Base-by-base conservation (phyloP, 2,113 vertebrate species). In the Dendrocopos noguchii region DNA sequence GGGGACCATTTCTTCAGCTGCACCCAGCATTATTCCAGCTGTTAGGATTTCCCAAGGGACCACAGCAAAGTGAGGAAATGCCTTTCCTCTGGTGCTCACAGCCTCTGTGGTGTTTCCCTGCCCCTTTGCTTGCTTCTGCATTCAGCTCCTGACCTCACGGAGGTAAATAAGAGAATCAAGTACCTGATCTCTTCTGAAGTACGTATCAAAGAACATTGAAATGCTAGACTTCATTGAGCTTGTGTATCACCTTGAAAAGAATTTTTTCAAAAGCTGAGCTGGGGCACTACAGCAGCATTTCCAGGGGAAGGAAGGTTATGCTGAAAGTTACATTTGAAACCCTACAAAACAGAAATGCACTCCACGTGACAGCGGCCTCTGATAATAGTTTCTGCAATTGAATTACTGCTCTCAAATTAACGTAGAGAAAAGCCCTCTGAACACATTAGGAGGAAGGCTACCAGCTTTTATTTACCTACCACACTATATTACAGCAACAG, bases 91-190 rank as follows among this genome's bases (percentile, higher is more conserved):
- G 59, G 12, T 42, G 64, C 59, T 65, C 63, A 53, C 53, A 55
- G 55, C 46, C 67, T 73, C 66, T 42, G 39, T 68, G 84, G 63
- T 55, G 39, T 9, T 78, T 46, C 52, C 29, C 31, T 71, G 19
- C 44, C 44, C 39, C 47, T 86, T 74, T 11, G 0, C 42, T 76
- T 36, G 9, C 66, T 76, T 87, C 72, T 91, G 60, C 75, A 15
- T 56, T 85, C 15, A 1, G 52, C 79, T 87, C 60, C 67, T 85
- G 52, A 46, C 52, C 46, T 83, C 21, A 0, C 8, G 24, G 74
- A 33, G 61, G 56, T 60, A 70, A 93, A 89, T 80, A 83, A 85
- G 17, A 70, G 74, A 91, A 91, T 82, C n/a, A 55, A 90, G 68
- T 33, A 16, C 28, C 20, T 3, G 1, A 21, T 57, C 63, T 63